phyloP scores from a whole-genome alignment of 2,113 vertebrate genomes.

The Menura novaehollandiae region DNA sequence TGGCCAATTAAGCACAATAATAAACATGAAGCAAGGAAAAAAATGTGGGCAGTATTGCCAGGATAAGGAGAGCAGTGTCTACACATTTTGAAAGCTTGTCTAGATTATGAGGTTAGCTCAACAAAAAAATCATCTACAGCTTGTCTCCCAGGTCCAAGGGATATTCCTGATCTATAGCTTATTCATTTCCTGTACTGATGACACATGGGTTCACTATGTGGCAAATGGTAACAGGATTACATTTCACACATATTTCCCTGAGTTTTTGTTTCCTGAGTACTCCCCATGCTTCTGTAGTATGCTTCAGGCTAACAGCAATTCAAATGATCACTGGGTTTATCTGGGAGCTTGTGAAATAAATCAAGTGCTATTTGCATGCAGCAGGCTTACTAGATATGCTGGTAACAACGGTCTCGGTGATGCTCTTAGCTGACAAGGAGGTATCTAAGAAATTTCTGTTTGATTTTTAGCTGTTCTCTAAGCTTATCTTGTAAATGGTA shows the following conservation, averaged over 20 bases:
- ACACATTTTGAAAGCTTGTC: not conserved
- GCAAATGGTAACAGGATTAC: constrained; percentile 6
- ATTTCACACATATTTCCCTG: constrained; percentile 50
- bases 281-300: not conserved
- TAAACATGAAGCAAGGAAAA: not conserved
- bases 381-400: not conserved
- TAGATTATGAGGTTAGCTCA: constrained; percentile 6
- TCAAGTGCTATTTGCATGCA: constrained; percentile 13
- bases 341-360: constrained; percentile 1
- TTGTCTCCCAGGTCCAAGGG: not conserved
- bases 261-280: not conserved
- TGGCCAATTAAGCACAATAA: constrained; percentile 14
- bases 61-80: not conserved
- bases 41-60: not conserved
- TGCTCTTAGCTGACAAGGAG: not conserved
- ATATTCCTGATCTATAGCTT: not conserved
- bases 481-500: not conserved
- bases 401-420: not conserved
- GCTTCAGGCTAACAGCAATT: constrained; percentile 1
- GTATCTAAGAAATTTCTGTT: not conserved
- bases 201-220: not conserved
- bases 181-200: constrained; percentile 34
- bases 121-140: not conserved
- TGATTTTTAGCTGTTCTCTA: not conserved
- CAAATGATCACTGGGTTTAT: constrained; percentile 2